Evolutionary conservation across 2,113 vertebrate species (phyloP).

Genomic region (Stictonetta naevosa): DNA sequence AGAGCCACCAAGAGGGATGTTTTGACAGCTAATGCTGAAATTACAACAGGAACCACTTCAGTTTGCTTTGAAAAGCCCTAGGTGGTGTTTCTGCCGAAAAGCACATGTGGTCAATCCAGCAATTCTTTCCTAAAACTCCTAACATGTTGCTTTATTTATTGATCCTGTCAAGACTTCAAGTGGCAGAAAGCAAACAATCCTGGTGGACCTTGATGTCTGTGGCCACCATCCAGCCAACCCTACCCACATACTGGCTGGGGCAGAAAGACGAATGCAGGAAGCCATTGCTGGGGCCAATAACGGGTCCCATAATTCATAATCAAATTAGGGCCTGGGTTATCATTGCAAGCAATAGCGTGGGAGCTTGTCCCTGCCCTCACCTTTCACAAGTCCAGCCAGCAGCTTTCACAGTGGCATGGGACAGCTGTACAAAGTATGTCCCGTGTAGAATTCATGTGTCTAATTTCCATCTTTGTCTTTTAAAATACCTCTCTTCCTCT

Average conservation of each 20-base stretch:
- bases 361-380: background rate
- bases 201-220: background rate
- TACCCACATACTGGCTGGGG: background rate
- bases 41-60: background rate
- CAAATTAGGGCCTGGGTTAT: background rate
- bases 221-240: background rate
- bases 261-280: background rate
- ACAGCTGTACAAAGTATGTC: background rate
- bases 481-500: background rate
- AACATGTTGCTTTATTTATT: background rate
- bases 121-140: background rate
- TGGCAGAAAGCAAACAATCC: background rate
- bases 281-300: background rate
- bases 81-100: background rate
- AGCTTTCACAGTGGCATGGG: background rate
- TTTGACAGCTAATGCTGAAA: constrained; percentile 5
- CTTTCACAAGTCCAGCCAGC: fast-evolving
- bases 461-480: background rate
- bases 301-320: background rate
- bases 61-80: background rate
- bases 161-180: background rate
- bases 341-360: background rate
- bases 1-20: background rate
- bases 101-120: background rate
- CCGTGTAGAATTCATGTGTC: background rate